These are phyloP conservation scores for Macquaria ambigua DNA, from an alignment of 2,113 vertebrate genomes.

Conservation along the genomic window DNA sequence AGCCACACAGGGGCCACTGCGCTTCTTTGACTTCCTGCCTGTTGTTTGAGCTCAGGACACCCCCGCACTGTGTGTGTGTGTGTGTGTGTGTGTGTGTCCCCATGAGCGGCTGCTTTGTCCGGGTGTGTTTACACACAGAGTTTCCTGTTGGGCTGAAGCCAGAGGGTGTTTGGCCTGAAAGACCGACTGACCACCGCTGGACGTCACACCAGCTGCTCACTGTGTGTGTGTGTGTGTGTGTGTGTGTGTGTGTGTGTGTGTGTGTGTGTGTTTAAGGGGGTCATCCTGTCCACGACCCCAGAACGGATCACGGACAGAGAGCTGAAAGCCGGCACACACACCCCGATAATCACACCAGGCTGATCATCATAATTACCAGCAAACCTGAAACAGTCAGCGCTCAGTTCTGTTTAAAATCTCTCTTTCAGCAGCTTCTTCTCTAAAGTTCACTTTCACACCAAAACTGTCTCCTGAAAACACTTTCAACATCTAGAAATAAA, in stretches of 20 bases:
- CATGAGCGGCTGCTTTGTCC: slow-evolving; percentile 88
- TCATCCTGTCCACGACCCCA: slow-evolving; percentile 37
- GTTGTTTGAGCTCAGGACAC: slow-evolving; percentile 55
- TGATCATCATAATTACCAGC: slow-evolving; percentile 53
- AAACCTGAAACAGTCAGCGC: not conserved
- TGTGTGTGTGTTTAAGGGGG: slow-evolving; percentile 41
- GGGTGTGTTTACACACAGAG: slow-evolving; percentile 83
- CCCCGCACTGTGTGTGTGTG: slow-evolving; percentile 32
- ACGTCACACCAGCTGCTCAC: slow-evolving; percentile 87
- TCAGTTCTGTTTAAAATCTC: no score
- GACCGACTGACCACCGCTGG: slow-evolving; percentile 71
- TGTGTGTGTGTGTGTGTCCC: slow-evolving; percentile 71
- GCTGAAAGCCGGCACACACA: slow-evolving; percentile 48
- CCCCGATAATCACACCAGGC: slow-evolving; percentile 38
- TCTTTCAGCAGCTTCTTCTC: no score
- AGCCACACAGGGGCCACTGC: slow-evolving; percentile 26
- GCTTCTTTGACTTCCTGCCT: slow-evolving; percentile 69
- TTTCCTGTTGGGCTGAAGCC: slow-evolving; percentile 89
- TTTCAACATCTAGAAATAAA: no score
- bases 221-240: slow-evolving; percentile 32
- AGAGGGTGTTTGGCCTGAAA: slow-evolving; percentile 64
- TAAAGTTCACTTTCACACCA: no score
- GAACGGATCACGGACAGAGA: slow-evolving; percentile 22
- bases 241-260: slow-evolving; percentile 42
- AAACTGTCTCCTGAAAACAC: no score